Percentiles rank a stretch among this genome's conserved stretches.
Conservation (phyloP, 2,113 vertebrate genomes). For the Prionailurus bengalensis region DNA sequence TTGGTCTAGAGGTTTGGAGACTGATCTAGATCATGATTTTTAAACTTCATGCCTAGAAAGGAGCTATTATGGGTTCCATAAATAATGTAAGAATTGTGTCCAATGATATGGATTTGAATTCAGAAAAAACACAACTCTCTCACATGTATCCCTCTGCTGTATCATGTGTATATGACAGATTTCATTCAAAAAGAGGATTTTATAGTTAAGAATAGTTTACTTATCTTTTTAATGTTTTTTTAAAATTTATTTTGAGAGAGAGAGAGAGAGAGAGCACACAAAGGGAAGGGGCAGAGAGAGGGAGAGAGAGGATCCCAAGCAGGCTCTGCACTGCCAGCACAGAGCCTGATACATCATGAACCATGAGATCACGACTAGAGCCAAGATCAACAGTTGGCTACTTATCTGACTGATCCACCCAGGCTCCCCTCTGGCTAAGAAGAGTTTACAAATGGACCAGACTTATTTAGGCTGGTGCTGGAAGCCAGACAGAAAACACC, state of each 20-base stretch:
- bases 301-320: too few relatives aligned
- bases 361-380: too few relatives aligned
- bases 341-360: too few relatives aligned
- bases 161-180: neutral
- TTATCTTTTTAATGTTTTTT: too few relatives aligned
- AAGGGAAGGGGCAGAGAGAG: too few relatives aligned
- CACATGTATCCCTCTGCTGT: neutral
- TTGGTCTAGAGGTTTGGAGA: neutral
- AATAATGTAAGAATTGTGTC: neutral
- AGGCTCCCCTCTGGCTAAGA: neutral
- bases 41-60: neutral
- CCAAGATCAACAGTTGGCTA: too few relatives aligned
- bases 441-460: neutral
- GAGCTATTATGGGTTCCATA: neutral
- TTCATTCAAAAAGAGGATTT: conserved; percentile 37
- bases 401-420: too few relatives aligned
- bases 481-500: neutral
- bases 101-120: neutral
- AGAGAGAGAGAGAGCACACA: too few relatives aligned
- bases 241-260: too few relatives aligned
- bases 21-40: neutral
- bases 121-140: neutral
- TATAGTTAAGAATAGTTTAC: conserved; percentile 18
- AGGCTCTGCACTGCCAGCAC: too few relatives aligned
- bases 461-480: neutral